Base-by-base conservation (phyloP, 2,797 vertebrate species). In the Eulemur mongoz region DNA sequence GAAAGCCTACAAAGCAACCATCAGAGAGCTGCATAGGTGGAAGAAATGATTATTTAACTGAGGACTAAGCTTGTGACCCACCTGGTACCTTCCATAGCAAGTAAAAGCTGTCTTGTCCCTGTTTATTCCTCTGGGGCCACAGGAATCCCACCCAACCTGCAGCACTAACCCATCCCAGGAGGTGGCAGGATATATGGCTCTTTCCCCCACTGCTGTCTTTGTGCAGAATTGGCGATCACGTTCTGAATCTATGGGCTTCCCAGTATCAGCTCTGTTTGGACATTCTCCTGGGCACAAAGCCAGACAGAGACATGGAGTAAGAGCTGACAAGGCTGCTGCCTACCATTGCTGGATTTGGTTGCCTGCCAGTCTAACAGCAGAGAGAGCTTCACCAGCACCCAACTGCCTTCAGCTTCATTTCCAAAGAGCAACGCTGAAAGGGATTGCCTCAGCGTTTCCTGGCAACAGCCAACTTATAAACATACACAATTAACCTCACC, bases 311-410 rank as follows among this genome's bases (percentile, higher is more conserved):
- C 45, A 25, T 2, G 17, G 43, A 69, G 48, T 57, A 45, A 48
- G 15, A 95, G 43, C 52, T 65, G 32, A 48, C 12, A 50, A 92
- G 93, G 43, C 73, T 75, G 45, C 38, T 5, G 3, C 72, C 79
- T 63, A 45, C 79, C 40, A 1, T 27, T n/a, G 75, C 48, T 54
- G 61, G 35, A 52, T 72, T 23, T 88, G 84, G 81, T 89, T 57
- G 25, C 35, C 59, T 92, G 88, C 91, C 96, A 54, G 40, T 80
- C 57, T 97, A 61, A 93, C n/a, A 32, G 57, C 48, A 54, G 57
- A 38, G 9, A 63, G 67, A 3, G 0, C 43, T 86, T 81, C 65
- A 38, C 92, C 18, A 50, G 78, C 48, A 54, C 52, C 69, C 84
- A 88, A 57, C 93, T 65, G n/a, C 54, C 76, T 78, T 89, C 57